Percentiles rank a stretch among this genome's conserved stretches.
Evolutionary conservation across 2,797 vertebrate genomes (phyloP).

Genomic region (Fistularia tabacaria): DNA sequence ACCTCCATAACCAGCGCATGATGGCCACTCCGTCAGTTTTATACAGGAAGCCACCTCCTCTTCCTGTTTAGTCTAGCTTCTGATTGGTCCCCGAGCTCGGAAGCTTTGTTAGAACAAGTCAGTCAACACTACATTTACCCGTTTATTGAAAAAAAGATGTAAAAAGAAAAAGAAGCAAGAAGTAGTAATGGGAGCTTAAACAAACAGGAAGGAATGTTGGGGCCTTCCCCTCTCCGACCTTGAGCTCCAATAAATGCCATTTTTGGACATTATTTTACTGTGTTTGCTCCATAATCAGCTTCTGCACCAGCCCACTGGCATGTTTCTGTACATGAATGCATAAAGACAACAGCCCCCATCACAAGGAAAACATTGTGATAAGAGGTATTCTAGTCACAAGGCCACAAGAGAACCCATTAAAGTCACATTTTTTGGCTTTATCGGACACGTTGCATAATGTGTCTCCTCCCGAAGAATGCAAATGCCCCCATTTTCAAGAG

Average conservation of each 20-base stretch:
- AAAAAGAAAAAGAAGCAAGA: neutral
- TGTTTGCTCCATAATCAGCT: no score
- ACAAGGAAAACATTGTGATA: no score
- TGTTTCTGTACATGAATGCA: no score
- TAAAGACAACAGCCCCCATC: no score
- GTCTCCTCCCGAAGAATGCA: no score
- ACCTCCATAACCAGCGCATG: neutral
- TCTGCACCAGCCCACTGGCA: no score
- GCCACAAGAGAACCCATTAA: constrained; percentile 3
- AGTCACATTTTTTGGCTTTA: constrained; percentile 3
- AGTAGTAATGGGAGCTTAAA: constrained; percentile 22
- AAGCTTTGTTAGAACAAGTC: constrained; percentile 47
- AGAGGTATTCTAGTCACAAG: no score
- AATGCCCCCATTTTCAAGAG: neutral
- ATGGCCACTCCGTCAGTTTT: constrained; percentile 17
- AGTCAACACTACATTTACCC: constrained; percentile 39
- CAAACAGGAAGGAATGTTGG: constrained; percentile 7
- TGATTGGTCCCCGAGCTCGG: constrained; percentile 55
- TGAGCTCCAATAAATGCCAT: constrained; percentile 14
- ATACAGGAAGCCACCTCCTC: constrained; percentile 72
- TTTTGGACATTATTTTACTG: constrained; percentile 20
- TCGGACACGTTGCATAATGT: no score
- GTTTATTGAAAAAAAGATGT: neutral
- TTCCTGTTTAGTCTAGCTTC: constrained; percentile 79
- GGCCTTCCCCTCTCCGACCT: constrained; percentile 4